Evolutionary conservation across 2,113 vertebrate species (phyloP).

Genomic region (Odobenus rosmarus): DNA sequence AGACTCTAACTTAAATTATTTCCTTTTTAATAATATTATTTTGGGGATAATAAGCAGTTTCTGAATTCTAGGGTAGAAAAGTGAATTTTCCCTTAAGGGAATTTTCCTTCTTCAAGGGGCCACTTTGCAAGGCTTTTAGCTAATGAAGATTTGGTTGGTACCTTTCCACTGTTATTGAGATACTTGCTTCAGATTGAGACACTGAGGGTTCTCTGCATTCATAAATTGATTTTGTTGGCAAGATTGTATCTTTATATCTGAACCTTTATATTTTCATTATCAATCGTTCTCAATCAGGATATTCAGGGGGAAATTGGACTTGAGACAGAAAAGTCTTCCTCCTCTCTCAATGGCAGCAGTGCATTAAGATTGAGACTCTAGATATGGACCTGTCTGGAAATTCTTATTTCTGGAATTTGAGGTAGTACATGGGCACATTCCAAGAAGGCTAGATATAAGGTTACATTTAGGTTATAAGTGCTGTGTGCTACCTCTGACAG

Average conservation of each 20-base stretch:
- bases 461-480: not conserved
- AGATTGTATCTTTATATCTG: not conserved
- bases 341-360: not conserved
- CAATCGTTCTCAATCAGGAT: not conserved
- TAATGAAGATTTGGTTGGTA: not conserved
- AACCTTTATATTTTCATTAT: not conserved
- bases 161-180: not conserved
- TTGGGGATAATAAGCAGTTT: not conserved
- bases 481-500: not conserved
- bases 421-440: not conserved
- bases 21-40: slow-evolving; percentile 36
- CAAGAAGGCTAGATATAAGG: not conserved
- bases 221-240: not conserved
- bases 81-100: not conserved
- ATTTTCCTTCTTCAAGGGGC: not conserved
- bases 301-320: not conserved
- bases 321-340: not conserved
- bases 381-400: not conserved
- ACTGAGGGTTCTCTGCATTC: not conserved
- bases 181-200: not conserved
- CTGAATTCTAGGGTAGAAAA: not conserved
- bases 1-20: not conserved
- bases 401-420: not conserved
- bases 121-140: not conserved
- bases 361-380: not conserved